Percentiles rank a stretch among this genome's conserved stretches.
Conservation (phyloP, 2,888 invertebrate species). For the Rhabditoides inermis region DNA sequence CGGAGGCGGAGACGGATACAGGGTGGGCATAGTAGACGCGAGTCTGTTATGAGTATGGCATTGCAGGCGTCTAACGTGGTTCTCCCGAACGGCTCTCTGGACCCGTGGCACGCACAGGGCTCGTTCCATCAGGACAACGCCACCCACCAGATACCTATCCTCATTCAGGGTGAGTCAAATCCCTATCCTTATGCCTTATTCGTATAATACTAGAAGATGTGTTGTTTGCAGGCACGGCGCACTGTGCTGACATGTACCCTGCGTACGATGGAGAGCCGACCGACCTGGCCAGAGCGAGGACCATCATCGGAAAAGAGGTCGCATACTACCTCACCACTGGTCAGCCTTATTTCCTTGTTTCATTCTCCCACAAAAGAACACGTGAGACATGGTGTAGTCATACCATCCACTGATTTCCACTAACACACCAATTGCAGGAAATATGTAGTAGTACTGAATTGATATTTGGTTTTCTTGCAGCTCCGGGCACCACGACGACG, state of each 20-base stretch:
- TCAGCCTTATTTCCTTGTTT: background rate
- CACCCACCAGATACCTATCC: slow-evolving; percentile 7
- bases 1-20: slow-evolving; percentile 12
- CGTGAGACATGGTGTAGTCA: background rate
- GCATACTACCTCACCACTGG: slow-evolving; percentile 22
- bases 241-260: slow-evolving; percentile 46
- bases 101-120: slow-evolving; percentile 45
- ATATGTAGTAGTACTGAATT: no score
- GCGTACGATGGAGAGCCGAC: slow-evolving; percentile 32
- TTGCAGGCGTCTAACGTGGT: slow-evolving; percentile 35
- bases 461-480: no score
- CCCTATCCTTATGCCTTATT: background rate
- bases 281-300: slow-evolving; percentile 26
- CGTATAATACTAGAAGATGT: no score
- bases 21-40: no score
- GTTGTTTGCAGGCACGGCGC: slow-evolving; percentile 34
- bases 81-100: slow-evolving; percentile 39
- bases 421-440: no score
- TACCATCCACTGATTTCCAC: no score
- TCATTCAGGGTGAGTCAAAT: slow-evolving; percentile 18
- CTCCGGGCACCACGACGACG: no score
- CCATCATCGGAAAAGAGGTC: slow-evolving; percentile 12
- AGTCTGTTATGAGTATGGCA: background rate
- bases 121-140: slow-evolving; percentile 11
- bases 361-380: background rate